These are phyloP conservation scores for Rhegmatorhina hoffmannsi DNA, from an alignment of 2,113 vertebrate genomes.

Conservation along the genomic window DNA sequence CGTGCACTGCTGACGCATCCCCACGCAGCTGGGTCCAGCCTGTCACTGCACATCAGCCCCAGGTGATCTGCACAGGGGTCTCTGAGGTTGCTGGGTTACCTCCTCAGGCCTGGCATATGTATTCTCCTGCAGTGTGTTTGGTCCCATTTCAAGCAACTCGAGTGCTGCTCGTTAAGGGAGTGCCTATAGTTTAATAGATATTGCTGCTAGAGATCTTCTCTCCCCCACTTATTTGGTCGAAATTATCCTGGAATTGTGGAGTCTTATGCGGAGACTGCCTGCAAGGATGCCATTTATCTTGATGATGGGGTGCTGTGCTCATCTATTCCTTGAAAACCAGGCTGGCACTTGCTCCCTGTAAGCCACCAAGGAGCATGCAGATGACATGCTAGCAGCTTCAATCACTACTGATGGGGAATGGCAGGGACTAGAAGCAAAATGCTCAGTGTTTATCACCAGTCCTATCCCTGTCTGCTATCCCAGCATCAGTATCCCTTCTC, in stretches of 20 bases:
- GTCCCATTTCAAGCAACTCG: slow-evolving; percentile 9
- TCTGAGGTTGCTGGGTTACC: neutral
- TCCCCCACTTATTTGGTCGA: neutral
- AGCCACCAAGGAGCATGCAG: slow-evolving; percentile 40
- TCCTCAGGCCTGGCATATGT: neutral
- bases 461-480: neutral
- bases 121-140: neutral
- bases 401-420: slow-evolving; percentile 24
- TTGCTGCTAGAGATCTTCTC: slow-evolving; percentile 11
- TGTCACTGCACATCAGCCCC: neutral
- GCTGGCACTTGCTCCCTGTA: slow-evolving; percentile 55
- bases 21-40: neutral
- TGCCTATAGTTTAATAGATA: slow-evolving; percentile 14
- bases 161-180: neutral
- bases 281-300: slow-evolving; percentile 53
- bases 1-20: neutral
- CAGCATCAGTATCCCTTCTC: neutral
- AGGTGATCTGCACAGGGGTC: neutral
- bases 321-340: slow-evolving; percentile 58
- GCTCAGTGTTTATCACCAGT: slow-evolving; percentile 31
- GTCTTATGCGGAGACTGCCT: slow-evolving; percentile 11
- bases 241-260: slow-evolving; percentile 14
- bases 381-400: slow-evolving; percentile 43
- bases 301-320: slow-evolving; percentile 48
- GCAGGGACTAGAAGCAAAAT: slow-evolving; percentile 50